These are phyloP conservation scores for Ecdyonurus torrentis DNA, from an alignment of 2,888 invertebrate species.

Conservation along the genomic window DNA sequence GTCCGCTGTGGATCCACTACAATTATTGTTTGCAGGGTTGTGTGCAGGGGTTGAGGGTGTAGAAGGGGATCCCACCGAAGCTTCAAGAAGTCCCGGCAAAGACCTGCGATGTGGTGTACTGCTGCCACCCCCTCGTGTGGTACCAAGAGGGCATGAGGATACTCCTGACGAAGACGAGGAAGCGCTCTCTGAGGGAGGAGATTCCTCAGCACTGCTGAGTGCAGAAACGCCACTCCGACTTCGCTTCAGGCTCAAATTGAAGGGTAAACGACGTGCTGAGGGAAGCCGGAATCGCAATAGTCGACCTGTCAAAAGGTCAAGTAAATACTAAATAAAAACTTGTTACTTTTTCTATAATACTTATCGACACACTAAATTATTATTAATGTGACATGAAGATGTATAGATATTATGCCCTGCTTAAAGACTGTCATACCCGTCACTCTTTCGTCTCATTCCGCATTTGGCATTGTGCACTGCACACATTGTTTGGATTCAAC, in stretches of 20 bases:
- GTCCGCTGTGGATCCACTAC: neutral
- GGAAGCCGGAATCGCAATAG: neutral
- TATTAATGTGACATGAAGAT: too few species aligned
- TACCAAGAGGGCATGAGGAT: conserved; percentile 3
- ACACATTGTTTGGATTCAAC: too few species aligned
- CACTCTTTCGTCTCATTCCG: too few species aligned
- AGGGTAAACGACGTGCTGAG: neutral
- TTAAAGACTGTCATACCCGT: too few species aligned
- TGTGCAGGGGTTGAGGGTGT: neutral
- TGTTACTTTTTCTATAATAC: too few species aligned
- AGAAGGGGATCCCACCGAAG: neutral
- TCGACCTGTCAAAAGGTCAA: neutral
- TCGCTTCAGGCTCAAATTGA: conserved; percentile 9
- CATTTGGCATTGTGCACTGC: too few species aligned
- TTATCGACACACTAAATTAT: too few species aligned
- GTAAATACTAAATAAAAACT: too few species aligned
- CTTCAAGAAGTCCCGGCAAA: neutral
- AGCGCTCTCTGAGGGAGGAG: conserved; percentile 1
- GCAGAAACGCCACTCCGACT: conserved; percentile 11
- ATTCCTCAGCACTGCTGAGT: conserved; percentile 3
- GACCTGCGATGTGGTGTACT: conserved; percentile 1
- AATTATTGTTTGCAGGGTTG: neutral
- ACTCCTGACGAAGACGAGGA: conserved; percentile 2
- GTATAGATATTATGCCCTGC: too few species aligned
- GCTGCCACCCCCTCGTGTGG: conserved; percentile 6